These are phyloP conservation scores for Syngnathus scovelli DNA, from an alignment of 2,113 vertebrate genomes.

Conservation along the genomic window DNA sequence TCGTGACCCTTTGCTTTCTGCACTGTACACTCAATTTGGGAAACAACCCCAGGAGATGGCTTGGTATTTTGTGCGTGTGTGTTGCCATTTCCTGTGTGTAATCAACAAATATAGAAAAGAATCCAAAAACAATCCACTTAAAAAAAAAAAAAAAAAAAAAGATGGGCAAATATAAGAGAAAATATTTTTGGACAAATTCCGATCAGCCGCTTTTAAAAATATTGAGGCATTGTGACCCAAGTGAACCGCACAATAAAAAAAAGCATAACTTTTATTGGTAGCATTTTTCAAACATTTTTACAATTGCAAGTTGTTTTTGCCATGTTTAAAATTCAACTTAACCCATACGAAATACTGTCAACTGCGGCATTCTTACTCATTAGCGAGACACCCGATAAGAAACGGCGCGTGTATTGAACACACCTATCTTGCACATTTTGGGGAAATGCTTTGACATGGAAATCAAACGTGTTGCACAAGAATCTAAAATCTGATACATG, in stretches of 20 bases:
- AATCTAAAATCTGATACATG: too few relatives aligned
- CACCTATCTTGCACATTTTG: not conserved
- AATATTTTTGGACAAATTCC: too few relatives aligned
- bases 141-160: too few relatives aligned
- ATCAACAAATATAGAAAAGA: too few relatives aligned
- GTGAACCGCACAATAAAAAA: too few relatives aligned
- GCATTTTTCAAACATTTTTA: too few relatives aligned
- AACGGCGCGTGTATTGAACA: not conserved
- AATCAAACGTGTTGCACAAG: not conserved
- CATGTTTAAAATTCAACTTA: not conserved
- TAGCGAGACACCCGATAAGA: not conserved
- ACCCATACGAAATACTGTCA: not conserved
- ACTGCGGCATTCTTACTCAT: not conserved
- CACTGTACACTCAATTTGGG: not conserved
- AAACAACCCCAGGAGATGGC: not conserved
- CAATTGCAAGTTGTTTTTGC: too few relatives aligned
- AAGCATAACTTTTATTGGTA: too few relatives aligned
- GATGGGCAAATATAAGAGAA: too few relatives aligned
- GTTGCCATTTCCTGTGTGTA: too few relatives aligned
- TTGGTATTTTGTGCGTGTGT: not conserved
- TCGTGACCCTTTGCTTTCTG: conserved; percentile 25
- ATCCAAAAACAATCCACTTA: too few relatives aligned
- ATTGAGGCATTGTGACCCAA: too few relatives aligned
- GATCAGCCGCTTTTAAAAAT: not conserved
- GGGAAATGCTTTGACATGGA: not conserved